Percentiles rank a stretch among this genome's conserved stretches.
These are phyloP conservation scores for Pantherophis guttatus DNA, from an alignment of 2,113 vertebrate genomes.

Conservation along the genomic window DNA sequence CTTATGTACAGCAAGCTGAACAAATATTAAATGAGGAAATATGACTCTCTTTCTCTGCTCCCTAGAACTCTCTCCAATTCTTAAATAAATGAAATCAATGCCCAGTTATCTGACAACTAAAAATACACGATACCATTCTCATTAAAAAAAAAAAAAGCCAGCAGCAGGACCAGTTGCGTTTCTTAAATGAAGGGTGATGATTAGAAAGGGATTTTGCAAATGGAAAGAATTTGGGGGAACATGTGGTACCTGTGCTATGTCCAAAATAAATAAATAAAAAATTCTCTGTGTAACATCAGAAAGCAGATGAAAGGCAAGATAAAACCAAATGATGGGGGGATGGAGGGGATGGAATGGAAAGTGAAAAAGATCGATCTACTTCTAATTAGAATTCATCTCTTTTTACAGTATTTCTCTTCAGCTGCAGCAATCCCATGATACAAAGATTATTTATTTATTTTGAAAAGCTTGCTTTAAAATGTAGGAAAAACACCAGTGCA, in stretches of 20 bases:
- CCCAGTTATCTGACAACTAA: neutral
- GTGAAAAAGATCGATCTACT: neutral
- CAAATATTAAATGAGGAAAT: neutral
- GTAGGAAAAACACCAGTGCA: neutral
- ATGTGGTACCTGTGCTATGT: neutral
- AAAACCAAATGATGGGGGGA: neutral
- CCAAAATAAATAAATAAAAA: neutral
- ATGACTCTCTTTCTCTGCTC: neutral
- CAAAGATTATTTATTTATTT: neutral
- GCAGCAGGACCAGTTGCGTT: neutral
- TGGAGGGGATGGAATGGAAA: neutral
- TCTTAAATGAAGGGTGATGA: neutral
- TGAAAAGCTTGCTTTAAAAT: neutral
- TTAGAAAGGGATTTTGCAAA: neutral
- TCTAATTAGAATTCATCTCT: accelerated
- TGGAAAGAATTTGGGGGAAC: neutral
- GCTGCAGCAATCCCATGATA: neutral
- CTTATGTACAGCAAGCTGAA: neutral
- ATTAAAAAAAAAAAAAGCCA: neutral
- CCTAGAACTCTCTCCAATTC: neutral
- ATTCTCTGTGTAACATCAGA: neutral
- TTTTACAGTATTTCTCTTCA: neutral
- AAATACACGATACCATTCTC: neutral
- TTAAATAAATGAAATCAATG: neutral
- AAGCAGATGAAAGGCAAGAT: neutral